Conservation (phyloP, 2,797 vertebrate species). For the Hirundo rustica region DNA sequence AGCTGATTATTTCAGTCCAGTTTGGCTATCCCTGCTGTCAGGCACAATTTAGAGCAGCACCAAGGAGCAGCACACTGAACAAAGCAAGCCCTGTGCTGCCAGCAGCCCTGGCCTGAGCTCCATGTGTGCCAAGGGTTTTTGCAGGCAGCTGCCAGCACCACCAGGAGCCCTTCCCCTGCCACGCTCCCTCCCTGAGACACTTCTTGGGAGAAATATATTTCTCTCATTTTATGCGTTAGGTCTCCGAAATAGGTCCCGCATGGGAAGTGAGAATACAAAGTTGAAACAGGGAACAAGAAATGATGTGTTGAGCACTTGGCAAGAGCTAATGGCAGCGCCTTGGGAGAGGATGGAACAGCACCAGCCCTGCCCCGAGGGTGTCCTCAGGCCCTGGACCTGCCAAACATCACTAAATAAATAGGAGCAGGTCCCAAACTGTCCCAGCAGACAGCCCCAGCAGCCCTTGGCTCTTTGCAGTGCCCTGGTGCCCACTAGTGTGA, state of each 20-base stretch:
- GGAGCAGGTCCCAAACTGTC: neutral
- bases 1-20: conserved; percentile 13
- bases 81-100: neutral
- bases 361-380: neutral
- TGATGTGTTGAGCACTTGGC: neutral
- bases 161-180: neutral
- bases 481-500: neutral
- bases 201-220: neutral
- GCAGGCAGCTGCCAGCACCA: neutral
- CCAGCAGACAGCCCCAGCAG: neutral
- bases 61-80: neutral
- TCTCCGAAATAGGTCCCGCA: neutral
- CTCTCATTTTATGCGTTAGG: neutral
- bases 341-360: neutral
- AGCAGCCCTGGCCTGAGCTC: neutral
- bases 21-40: neutral
- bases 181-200: accelerated
- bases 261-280: neutral
- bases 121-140: neutral
- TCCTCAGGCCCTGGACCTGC: neutral
- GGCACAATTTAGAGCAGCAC: neutral
- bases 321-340: neutral
- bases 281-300: neutral
- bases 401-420: neutral
- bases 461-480: neutral